These are phyloP conservation scores for Triops longicaudatus DNA, from an alignment of 1,140 invertebrate genomes.

Conservation along the genomic window DNA sequence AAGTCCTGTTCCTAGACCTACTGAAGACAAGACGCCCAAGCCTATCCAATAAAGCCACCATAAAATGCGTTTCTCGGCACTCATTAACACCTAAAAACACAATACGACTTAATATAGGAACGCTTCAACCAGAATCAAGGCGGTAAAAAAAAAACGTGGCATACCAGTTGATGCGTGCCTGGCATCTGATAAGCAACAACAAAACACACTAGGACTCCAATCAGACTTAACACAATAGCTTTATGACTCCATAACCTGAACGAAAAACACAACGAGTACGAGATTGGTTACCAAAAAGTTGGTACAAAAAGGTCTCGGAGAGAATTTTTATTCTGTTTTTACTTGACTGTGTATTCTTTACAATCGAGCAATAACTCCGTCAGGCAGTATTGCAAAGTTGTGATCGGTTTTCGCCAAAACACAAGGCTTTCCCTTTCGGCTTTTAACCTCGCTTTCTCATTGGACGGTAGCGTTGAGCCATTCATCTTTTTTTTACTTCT, in stretches of 20 bases:
- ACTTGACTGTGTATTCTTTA: slow-evolving; percentile 28
- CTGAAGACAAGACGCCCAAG: slow-evolving; percentile 89
- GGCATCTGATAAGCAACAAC: slow-evolving; percentile 26
- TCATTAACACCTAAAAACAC: slow-evolving; percentile 38
- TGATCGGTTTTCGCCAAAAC: slow-evolving; percentile 75
- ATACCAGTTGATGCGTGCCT: slow-evolving; percentile 21
- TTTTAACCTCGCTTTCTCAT: background rate
- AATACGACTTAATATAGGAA: slow-evolving; percentile 16
- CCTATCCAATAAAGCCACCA: slow-evolving; percentile 93
- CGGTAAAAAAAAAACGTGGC: background rate
- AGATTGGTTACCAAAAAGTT: background rate
- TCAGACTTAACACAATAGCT: slow-evolving; percentile 15
- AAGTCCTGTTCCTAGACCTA: slow-evolving; percentile 93
- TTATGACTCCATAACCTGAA: slow-evolving; percentile 27
- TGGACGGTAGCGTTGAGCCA: background rate
- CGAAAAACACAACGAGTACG: background rate
- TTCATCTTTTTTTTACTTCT: background rate
- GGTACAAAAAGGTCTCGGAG: background rate
- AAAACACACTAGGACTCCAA: slow-evolving; percentile 15
- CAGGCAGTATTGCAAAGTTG: slow-evolving; percentile 73
- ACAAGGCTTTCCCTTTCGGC: slow-evolving; percentile 55
- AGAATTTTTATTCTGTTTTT: background rate
- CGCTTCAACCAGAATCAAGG: background rate
- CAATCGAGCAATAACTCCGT: slow-evolving; percentile 45
- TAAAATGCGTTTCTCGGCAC: slow-evolving; percentile 42